Evolutionary conservation across 2,888 invertebrate species (phyloP).

Genomic region (Leptopterna dolabrata): DNA sequence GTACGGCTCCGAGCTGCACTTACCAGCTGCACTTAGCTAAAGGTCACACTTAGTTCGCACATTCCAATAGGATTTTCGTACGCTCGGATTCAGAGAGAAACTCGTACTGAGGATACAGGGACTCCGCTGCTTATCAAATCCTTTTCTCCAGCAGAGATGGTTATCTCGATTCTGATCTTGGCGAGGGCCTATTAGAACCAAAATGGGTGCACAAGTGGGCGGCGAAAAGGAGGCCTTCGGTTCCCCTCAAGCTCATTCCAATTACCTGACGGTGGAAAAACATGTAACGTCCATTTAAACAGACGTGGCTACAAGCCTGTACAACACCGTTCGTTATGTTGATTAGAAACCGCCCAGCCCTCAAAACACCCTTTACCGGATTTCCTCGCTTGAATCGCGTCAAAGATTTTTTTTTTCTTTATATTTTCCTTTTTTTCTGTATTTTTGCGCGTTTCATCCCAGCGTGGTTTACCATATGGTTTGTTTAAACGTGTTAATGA

Average conservation of each 20-base stretch:
- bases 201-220: slow-evolving; percentile 26
- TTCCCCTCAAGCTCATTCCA: slow-evolving; percentile 43
- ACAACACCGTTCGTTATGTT: slow-evolving; percentile 35
- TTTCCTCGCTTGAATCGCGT: background rate
- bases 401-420: background rate
- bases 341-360: background rate
- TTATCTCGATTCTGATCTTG: slow-evolving; percentile 10
- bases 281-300: slow-evolving; percentile 44
- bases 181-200: slow-evolving; percentile 6
- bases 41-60: too few species aligned
- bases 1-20: too few species aligned
- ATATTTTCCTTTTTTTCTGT: background rate
- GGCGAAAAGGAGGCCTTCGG: background rate
- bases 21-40: too few species aligned
- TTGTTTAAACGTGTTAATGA: background rate
- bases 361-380: background rate
- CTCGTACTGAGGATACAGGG: too few species aligned
- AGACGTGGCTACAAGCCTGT: slow-evolving; percentile 24
- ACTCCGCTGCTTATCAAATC: background rate
- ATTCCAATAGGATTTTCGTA: too few species aligned
- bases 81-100: too few species aligned
- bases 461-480: background rate
- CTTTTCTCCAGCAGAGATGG: background rate
- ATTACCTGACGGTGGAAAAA: slow-evolving; percentile 33
- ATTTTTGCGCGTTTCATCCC: background rate